A percentile compares a stretch with the other conserved stretches of the same genome.
These are phyloP conservation scores for Nezara viridula DNA, from an alignment of 2,888 invertebrate species.

Conservation along the genomic window DNA sequence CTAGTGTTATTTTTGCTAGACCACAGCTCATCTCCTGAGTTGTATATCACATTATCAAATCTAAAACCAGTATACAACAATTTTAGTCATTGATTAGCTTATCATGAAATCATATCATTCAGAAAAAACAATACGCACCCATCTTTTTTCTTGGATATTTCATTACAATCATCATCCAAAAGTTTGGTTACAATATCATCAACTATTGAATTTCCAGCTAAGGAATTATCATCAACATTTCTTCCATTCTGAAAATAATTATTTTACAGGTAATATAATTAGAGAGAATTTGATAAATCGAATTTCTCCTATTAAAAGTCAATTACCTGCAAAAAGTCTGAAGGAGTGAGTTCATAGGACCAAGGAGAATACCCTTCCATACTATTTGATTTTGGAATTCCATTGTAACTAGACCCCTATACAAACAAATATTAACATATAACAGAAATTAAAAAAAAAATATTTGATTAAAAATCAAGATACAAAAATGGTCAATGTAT, in stretches of 20 bases:
- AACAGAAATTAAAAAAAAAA: neutral
- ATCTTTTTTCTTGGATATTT: slow-evolving; percentile 60
- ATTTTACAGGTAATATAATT: neutral
- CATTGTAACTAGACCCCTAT: slow-evolving; percentile 63
- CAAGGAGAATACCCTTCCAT: slow-evolving; percentile 65
- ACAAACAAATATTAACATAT: neutral
- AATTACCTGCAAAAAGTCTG: slow-evolving; percentile 65
- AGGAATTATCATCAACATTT: slow-evolving; percentile 65
- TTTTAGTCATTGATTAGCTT: neutral
- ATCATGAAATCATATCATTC: neutral
- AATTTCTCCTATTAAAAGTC: neutral
- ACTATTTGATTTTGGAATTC: slow-evolving; percentile 60
- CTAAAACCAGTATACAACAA: slow-evolving; percentile 7
- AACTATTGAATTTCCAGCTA: slow-evolving; percentile 76
- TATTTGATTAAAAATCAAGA: neutral
- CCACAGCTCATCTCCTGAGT: slow-evolving; percentile 56
- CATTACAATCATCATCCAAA: slow-evolving; percentile 73
- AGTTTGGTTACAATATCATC: slow-evolving; percentile 78
- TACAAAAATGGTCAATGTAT: neutral
- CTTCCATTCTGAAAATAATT: slow-evolving; percentile 63
- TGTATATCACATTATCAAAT: slow-evolving; percentile 57
- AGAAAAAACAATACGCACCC: slow-evolving; percentile 54
- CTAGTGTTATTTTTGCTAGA: slow-evolving; percentile 50
- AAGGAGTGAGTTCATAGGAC: slow-evolving; percentile 65
- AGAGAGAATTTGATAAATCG: neutral